A percentile compares a stretch with the other conserved stretches of the same genome.
phyloP scores from a whole-genome alignment of 2,888 invertebrate species.

The Liposcelis brunnea region DNA sequence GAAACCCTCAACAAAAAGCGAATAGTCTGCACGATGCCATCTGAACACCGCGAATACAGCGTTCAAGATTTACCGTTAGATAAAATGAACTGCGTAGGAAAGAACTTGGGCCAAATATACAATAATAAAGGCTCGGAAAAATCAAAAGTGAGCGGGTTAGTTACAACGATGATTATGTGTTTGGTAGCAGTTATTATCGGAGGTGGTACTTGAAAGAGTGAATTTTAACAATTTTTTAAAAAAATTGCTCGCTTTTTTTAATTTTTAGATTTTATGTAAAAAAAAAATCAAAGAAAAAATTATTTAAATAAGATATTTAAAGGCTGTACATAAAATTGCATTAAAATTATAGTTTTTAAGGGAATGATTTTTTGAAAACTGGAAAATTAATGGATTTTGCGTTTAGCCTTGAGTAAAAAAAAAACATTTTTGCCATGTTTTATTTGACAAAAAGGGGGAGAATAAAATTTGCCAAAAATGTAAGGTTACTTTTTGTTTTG shows the following conservation, averaged over 20 bases:
- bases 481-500: too few relatives aligned
- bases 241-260: neutral
- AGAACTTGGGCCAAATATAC: constrained; percentile 18
- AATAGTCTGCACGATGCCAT: constrained; percentile 62
- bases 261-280: neutral
- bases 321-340: neutral
- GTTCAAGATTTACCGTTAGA: constrained; percentile 66
- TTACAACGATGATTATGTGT: neutral
- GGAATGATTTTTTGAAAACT: too few relatives aligned
- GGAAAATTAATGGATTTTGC: too few relatives aligned
- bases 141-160: constrained; percentile 7
- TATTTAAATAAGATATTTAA: constrained; percentile 5
- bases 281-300: too few relatives aligned
- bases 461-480: neutral
- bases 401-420: too few relatives aligned
- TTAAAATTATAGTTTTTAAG: too few relatives aligned
- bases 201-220: neutral
- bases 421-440: constrained; percentile 7
- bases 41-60: constrained; percentile 66
- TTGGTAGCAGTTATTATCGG: constrained; percentile 1
- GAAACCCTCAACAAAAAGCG: constrained; percentile 80
- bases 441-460: constrained; percentile 11
- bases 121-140: neutral
- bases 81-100: constrained; percentile 61
- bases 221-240: neutral